Evolutionary conservation across 2,113 vertebrate species (phyloP), one percentile per base, ranked within the genome.

Genomic region (Scopus umbretta): DNA sequence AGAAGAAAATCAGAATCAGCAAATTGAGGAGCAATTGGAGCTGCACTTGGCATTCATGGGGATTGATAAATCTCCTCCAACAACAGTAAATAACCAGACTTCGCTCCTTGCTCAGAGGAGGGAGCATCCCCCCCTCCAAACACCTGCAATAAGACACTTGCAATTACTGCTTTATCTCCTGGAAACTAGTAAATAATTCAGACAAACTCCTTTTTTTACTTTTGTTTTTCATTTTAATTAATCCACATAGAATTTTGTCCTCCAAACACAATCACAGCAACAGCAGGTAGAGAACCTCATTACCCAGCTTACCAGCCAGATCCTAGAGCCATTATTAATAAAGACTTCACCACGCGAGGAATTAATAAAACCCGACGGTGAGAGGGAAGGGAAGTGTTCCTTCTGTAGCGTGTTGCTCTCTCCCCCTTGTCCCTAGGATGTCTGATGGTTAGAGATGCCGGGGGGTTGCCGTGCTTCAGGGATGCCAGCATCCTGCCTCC

Each of bases 171-270:
- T 95, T 90, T 92, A 85, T 90, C 96, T 97, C 94, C 95, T 83
- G 72, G 78, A 97, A 93, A 91, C 96, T 49, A 18, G 97, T 97
- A 92, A 98, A 97, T 97, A 97, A 97, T 97, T 97, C 94, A 96
- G 95, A 73, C 90, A 73, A 79, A n/a, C 27, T 8, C 67, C 27
- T 74, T 10, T 22, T 16, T 66, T 29, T 18, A 27, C 67, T 93
- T 96, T 94, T 94, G 86, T 95, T 96, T 97, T 95, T 86, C 88
- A 11, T 93, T 96, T 97, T 96, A 97, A 98, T 97, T 97, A 97
- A 97, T 94, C 97, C 94, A 76, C 72, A 34, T 30, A 95, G 97
- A 97, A 95, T 96, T 96, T 95, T 71, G 30, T 95, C 86, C 30
- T 95, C 90, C 82, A 66, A 59, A 83, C 23, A 40, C 80, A 73